Evolutionary conservation across 2,113 vertebrate genomes (phyloP).

Genomic region (Pholis gunnellus): DNA sequence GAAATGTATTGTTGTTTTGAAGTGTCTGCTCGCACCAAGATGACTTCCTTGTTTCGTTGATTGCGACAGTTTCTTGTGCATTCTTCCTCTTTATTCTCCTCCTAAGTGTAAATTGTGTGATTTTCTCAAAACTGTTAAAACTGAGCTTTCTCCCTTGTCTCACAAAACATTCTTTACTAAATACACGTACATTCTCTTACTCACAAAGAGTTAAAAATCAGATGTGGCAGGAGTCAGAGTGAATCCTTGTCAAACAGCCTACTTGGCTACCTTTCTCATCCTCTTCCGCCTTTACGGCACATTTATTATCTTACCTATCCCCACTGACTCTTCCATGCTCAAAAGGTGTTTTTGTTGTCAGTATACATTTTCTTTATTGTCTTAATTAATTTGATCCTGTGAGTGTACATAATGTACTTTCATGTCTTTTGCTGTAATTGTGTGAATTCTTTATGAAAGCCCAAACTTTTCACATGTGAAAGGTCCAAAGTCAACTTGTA

Average conservation of each 20-base stretch:
- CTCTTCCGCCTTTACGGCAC: neutral
- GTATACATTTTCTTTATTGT: neutral
- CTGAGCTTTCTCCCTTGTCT: neutral
- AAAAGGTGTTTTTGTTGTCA: neutral
- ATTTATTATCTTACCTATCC: neutral
- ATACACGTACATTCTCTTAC: neutral
- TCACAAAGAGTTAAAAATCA: slow-evolving; percentile 5
- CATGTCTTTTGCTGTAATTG: neutral
- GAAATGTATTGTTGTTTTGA: slow-evolving; percentile 42
- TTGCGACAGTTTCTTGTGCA: neutral
- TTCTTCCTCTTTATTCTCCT: neutral
- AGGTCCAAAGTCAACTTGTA: neutral
- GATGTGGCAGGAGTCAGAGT: slow-evolving; percentile 36
- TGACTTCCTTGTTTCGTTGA: neutral
- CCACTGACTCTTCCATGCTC: neutral
- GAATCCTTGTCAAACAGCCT: slow-evolving; percentile 29
- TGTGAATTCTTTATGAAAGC: neutral
- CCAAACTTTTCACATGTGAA: neutral
- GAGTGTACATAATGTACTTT: neutral
- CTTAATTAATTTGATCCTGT: neutral
- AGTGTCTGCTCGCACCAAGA: neutral
- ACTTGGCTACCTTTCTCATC: neutral
- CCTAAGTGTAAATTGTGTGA: neutral
- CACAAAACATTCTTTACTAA: neutral
- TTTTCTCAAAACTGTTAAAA: neutral